phyloP scores from a whole-genome alignment of 2,888 invertebrate genomes.

The Didymodactylos carnosus region DNA sequence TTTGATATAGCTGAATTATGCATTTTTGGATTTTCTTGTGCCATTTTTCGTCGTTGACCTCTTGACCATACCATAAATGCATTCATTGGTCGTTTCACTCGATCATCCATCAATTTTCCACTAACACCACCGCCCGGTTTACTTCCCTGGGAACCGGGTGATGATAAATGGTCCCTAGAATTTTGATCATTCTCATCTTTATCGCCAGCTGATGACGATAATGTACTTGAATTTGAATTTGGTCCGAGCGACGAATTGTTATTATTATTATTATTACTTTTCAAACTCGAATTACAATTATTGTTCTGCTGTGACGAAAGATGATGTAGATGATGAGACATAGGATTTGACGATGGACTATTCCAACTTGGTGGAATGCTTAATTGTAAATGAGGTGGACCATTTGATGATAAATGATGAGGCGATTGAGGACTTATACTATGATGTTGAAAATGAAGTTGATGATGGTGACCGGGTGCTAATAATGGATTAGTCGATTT shows the following conservation, averaged over 20 bases:
- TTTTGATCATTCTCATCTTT: background rate
- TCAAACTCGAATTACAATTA: background rate
- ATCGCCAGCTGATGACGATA: background rate
- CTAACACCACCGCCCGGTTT: background rate
- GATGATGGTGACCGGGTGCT: background rate
- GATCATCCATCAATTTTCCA: background rate
- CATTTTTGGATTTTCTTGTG: conserved; percentile 96
- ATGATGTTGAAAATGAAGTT: background rate
- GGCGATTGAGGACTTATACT: background rate
- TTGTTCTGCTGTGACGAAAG: background rate
- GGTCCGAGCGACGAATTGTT: no score
- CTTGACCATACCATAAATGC: conserved; percentile 99
- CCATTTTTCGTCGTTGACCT: conserved; percentile 91
- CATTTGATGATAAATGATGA: background rate
- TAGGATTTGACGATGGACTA: no score
- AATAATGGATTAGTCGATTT: no score
- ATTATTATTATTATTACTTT: no score
- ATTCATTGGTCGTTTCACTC: conserved; percentile 93
- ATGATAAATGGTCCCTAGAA: background rate
- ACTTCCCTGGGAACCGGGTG: background rate
- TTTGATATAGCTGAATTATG: conserved; percentile 96
- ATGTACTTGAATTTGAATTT: background rate
- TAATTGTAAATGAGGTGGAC: no score
- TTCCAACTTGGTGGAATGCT: background rate
- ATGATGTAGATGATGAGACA: background rate